Evolutionary conservation across 2,888 invertebrate species (phyloP).

Genomic region (Vandiemenella viatica): DNA sequence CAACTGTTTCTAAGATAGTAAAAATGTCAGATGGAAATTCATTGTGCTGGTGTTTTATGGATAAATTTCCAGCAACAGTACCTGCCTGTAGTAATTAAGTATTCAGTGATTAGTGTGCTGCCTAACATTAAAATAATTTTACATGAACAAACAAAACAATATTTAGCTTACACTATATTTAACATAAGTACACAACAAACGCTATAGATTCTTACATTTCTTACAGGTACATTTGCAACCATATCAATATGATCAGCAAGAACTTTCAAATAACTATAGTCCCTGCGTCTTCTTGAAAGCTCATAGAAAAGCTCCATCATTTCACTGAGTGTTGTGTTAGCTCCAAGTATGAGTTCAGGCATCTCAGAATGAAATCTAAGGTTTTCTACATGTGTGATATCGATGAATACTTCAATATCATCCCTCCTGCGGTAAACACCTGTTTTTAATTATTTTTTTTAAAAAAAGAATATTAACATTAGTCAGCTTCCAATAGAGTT

Average conservation of each 20-base stretch:
- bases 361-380: slow-evolving; percentile 31
- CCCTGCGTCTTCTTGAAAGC: slow-evolving; percentile 4
- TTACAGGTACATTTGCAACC: slow-evolving; percentile 28
- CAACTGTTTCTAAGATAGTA: slow-evolving; percentile 33
- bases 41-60: slow-evolving; percentile 46
- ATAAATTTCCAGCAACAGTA: slow-evolving; percentile 20
- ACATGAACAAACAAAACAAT: no score
- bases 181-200: no score
- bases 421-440: slow-evolving; percentile 32
- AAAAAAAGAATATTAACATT: no score
- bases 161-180: no score
- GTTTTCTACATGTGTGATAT: slow-evolving; percentile 42
- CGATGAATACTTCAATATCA: slow-evolving; percentile 42
- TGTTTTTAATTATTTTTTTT: no score
- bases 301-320: slow-evolving; percentile 33
- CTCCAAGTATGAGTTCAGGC: slow-evolving; percentile 39
- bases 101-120: no score
- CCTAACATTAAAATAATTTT: no score
- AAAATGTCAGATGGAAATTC: slow-evolving; percentile 60
- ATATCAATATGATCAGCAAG: slow-evolving; percentile 26
- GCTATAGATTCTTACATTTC: slow-evolving; percentile 24
- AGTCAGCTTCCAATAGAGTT: no score
- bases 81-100: slow-evolving; percentile 9
- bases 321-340: slow-evolving; percentile 39
- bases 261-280: slow-evolving; percentile 21